Evolutionary conservation across 2,113 vertebrate species (phyloP).

Genomic region (Grammomys dolichurus): DNA sequence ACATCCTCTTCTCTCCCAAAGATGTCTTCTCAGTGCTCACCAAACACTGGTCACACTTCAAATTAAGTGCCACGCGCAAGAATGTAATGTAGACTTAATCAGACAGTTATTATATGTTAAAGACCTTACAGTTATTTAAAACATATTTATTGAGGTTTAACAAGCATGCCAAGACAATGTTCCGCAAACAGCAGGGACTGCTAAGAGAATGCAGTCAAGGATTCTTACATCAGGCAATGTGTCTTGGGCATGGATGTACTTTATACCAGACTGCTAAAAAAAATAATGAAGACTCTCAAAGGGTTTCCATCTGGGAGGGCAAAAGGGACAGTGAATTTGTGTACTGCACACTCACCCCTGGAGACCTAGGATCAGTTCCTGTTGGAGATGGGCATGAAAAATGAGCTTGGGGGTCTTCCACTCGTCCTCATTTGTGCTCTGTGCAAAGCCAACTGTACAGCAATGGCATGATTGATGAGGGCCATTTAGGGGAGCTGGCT

Average conservation of each 20-base stretch:
- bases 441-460: conserved; percentile 70
- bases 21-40: conserved; percentile 80
- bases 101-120: conserved; percentile 87
- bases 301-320: conserved; percentile 62
- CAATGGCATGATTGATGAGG: conserved; percentile 76
- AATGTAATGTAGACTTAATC: conserved; percentile 89
- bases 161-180: conserved; percentile 87
- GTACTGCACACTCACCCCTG: conserved; percentile 28
- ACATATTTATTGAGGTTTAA: conserved; percentile 89
- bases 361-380: conserved; percentile 65
- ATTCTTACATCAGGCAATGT: conserved; percentile 85
- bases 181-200: conserved; percentile 86
- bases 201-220: conserved; percentile 84
- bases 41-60: conserved; percentile 87
- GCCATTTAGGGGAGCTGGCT: conserved; percentile 64
- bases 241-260: conserved; percentile 80
- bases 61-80: conserved; percentile 86
- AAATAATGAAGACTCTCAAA: conserved; percentile 76
- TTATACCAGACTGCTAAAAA: conserved; percentile 77
- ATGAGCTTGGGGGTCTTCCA: conserved; percentile 75
- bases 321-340: conserved; percentile 65
- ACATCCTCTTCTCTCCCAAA: conserved; percentile 79
- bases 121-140: conserved; percentile 88
- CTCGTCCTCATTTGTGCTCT: conserved; percentile 57
- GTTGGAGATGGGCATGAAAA: conserved; percentile 75